Base-by-base conservation (phyloP, 2,888 invertebrate genomes). In the Tribolium freemani region DNA sequence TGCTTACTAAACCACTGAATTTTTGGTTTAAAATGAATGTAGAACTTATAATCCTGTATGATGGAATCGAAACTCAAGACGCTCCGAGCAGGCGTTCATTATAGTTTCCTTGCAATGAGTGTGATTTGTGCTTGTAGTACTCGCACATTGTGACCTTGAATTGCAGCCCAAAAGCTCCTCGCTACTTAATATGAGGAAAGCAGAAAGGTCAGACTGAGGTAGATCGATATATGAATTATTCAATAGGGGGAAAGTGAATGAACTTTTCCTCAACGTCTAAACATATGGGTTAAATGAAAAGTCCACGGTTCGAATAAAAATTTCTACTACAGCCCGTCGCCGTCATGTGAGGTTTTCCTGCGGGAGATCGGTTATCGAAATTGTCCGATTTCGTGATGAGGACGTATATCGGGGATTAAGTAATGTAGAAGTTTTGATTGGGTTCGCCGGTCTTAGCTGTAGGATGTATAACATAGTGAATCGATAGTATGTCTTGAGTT, bases 161-260 rank as follows among this genome's bases (percentile, higher is more conserved):
- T 78, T 78, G 73, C 75, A 44, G 77, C 78, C 76, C 74, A 79
- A 81, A 81, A 82, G 77, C 78, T 78, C 77, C 77, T 77, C 80
- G 82, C 84, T 85, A 84, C 85, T 85, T 86, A 86, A 86, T 86
- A 85, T 86, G 85, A 84, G 85, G 80, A 84, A 84, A 84, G 84
- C 83, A 85, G 86, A 85, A 86, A 86, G 86, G 86, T 86, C 86
- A 86, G 86, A 86, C 85, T 83, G 83, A 82, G 83, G 81, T 83
- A 84, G 84, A 85, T 86, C 86, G 86, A 86, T 86, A 85, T 84
- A 86, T 86, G 86, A 86, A 86, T 86, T 86, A 86, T 86, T 86
- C 86, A 86, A 86, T 86, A 86, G 85, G 85, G 83, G 84, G 86
- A 86, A 86, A 86, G 86, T 86, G 86, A 86, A 86, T 85, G 86